Evolutionary conservation across 2,797 vertebrate species (phyloP).

Genomic region (Notolabrus celidotus): DNA sequence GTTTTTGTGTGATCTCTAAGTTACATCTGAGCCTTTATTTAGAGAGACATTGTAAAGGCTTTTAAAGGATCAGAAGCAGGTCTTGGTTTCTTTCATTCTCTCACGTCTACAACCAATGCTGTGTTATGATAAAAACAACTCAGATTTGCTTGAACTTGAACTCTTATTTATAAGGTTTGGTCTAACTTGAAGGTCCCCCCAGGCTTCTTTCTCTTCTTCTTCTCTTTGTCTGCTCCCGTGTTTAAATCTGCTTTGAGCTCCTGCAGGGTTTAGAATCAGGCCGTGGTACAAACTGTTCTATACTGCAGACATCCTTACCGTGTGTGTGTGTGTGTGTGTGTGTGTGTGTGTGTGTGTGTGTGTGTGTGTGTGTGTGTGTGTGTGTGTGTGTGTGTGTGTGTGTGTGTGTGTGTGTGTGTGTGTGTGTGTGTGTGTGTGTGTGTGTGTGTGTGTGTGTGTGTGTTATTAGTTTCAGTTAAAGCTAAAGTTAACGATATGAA

Average conservation of each 20-base stretch:
- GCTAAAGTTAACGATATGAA: too few species aligned
- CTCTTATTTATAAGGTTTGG: too few species aligned
- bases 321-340: neutral
- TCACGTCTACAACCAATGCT: too few species aligned
- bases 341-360: neutral
- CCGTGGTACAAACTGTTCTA: slow-evolving; percentile 32
- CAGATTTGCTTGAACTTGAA: neutral
- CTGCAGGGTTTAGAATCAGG: slow-evolving; percentile 48
- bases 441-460: neutral
- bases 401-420: neutral
- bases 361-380: neutral
- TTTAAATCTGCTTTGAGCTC: slow-evolving; percentile 44
- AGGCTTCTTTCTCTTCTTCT: neutral
- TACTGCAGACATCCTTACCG: slow-evolving; percentile 18
- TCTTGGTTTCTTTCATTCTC: too few species aligned
- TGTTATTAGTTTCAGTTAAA: too few species aligned
- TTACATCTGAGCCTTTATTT: too few species aligned
- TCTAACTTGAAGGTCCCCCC: neutral
- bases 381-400: neutral
- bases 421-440: neutral
- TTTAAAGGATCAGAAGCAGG: too few species aligned
- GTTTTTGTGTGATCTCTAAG: neutral
- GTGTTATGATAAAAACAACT: neutral
- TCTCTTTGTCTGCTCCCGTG: neutral
- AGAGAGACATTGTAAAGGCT: too few species aligned